These are phyloP conservation scores for Scophthalmus maximus DNA, from an alignment of 2,113 vertebrate species.

Conservation along the genomic window DNA sequence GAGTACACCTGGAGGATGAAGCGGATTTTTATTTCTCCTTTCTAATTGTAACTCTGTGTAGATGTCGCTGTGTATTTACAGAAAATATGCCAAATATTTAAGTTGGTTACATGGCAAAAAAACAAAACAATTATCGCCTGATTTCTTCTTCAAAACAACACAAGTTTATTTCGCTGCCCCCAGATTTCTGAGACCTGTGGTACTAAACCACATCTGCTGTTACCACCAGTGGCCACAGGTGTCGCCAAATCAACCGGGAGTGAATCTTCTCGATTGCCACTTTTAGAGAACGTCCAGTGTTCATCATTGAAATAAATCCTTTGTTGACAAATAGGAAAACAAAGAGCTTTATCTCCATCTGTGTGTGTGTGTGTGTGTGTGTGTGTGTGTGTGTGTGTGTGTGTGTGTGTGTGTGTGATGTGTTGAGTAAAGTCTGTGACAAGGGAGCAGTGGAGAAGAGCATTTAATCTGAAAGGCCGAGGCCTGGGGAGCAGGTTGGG, in stretches of 20 bases:
- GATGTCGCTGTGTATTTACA: too few species aligned
- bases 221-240: background rate
- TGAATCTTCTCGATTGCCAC: background rate
- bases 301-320: constrained; percentile 44
- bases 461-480: constrained; percentile 67
- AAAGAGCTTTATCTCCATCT: constrained; percentile 37
- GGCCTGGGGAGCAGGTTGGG: constrained; percentile 12
- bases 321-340: constrained; percentile 37
- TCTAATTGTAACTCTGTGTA: too few species aligned
- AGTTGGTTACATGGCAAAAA: too few species aligned
- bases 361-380: constrained; percentile 15
- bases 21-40: too few species aligned
- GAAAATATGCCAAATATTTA: too few species aligned
- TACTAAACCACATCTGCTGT: background rate
- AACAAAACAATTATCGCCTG: too few species aligned
- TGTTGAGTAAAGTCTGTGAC: constrained; percentile 57
- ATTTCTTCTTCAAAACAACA: too few species aligned
- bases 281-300: constrained; percentile 28
- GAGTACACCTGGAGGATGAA: background rate
- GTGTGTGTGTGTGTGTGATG: constrained; percentile 26
- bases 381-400: constrained; percentile 22
- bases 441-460: constrained; percentile 34
- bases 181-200: background rate
- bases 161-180: too few species aligned
- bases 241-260: background rate